phyloP scores from a whole-genome alignment of 2,888 invertebrate species.

The Athetis lepigone region DNA sequence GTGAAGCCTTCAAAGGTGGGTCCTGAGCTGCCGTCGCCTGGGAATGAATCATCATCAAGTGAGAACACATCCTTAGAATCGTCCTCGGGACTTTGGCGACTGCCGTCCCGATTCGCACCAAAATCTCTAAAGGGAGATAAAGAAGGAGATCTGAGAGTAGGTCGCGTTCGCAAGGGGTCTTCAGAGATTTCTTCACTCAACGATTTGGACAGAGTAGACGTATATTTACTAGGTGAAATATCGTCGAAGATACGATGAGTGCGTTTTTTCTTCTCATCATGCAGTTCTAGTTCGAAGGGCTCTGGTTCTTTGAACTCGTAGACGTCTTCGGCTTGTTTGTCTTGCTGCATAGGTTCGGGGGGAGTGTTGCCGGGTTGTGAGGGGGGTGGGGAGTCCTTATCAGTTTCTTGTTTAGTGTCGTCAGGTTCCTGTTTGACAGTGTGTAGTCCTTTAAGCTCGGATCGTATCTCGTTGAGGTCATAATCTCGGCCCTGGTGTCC shows the following conservation, averaged over 20 bases:
- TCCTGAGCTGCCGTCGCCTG: conserved; percentile 88
- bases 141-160: conserved; percentile 82
- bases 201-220: conserved; percentile 84
- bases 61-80: conserved; percentile 92
- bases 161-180: conserved; percentile 78
- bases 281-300: conserved; percentile 95
- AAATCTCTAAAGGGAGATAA: conserved; percentile 87
- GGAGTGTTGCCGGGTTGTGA: conserved; percentile 63
- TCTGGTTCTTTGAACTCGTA: conserved; percentile 97
- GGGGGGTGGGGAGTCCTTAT: conserved; percentile 70
- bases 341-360: conserved; percentile 73
- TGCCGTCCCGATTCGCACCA: conserved; percentile 88
- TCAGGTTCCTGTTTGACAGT: conserved; percentile 88
- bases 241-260: conserved; percentile 89
- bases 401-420: conserved; percentile 78
- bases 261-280: conserved; percentile 90
- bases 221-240: conserved; percentile 87
- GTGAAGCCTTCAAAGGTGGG: conserved; percentile 90
- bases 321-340: conserved; percentile 92
- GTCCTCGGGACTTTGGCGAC: conserved; percentile 91
- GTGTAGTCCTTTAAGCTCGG: conserved; percentile 94
- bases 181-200: conserved; percentile 91
- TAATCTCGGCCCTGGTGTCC: conserved; percentile 92
- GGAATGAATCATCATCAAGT: conserved; percentile 91
- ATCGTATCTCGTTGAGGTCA: conserved; percentile 95